Evolutionary conservation across 2,888 invertebrate species (phyloP).

Genomic region (Eumacrocentrus americanus): DNA sequence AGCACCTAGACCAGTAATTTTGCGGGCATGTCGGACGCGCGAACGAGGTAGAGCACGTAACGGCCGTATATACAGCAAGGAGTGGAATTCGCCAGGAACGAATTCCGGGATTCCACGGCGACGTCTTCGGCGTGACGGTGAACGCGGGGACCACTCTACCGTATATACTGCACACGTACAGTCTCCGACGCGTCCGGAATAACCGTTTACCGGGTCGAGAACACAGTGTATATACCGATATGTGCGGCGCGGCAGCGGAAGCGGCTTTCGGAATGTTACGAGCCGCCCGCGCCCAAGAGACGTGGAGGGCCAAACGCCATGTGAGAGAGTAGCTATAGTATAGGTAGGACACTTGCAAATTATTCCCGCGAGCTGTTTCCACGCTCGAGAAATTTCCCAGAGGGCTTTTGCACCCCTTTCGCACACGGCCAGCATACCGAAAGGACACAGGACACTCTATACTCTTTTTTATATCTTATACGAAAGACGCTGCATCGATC

Average conservation of each 20-base stretch:
- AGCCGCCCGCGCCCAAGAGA: slow-evolving; percentile 45
- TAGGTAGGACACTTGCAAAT: slow-evolving; percentile 50
- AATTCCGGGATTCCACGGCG: slow-evolving; percentile 49
- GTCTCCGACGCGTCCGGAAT: slow-evolving; percentile 32
- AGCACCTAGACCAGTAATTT: background rate
- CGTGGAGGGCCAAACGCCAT: slow-evolving; percentile 47
- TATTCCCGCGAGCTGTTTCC: slow-evolving; percentile 47
- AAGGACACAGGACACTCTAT: background rate
- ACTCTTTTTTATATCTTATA: no score
- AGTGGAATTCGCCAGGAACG: slow-evolving; percentile 34
- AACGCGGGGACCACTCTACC: slow-evolving; percentile 11
- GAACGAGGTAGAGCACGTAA: slow-evolving; percentile 12
- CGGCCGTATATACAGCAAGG: slow-evolving; percentile 15
- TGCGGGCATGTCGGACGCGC: background rate
- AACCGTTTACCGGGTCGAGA: slow-evolving; percentile 28
- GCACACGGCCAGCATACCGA: slow-evolving; percentile 40
- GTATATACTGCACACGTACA: slow-evolving; percentile 24
- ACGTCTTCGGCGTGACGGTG: slow-evolving; percentile 40
- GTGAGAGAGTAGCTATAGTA: slow-evolving; percentile 47
- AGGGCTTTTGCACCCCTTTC: slow-evolving; percentile 36
- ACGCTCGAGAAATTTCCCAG: slow-evolving; percentile 49
- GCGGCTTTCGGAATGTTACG: slow-evolving; percentile 32
- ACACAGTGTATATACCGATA: slow-evolving; percentile 8
- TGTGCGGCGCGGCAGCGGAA: no score
- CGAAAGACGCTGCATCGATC: slow-evolving; percentile 8